Base-by-base conservation (phyloP, 2,888 invertebrate genomes). In the Micropterix aruncella region DNA sequence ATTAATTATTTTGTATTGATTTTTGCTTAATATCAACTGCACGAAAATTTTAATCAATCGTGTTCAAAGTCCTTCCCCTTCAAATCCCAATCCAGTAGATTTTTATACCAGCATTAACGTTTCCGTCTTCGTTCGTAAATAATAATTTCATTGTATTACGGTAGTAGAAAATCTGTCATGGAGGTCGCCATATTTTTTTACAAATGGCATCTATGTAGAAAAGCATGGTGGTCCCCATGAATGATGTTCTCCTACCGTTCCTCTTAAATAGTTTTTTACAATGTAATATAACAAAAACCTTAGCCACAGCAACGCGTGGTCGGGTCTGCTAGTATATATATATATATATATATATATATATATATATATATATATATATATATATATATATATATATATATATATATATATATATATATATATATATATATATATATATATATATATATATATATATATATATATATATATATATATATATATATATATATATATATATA, bases 11-110 rank as follows among this genome's bases (percentile, higher is more conserved):
- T 50, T 47, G 45, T 48, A 47, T 50, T 51, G 48, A 47, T 50
- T 49, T 48, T 36, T 45, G 47, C 48, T 50, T 46, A 45, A 47
- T 44, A 47, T 48, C 46, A 43, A 51, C 19, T 51, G 44, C 48
- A 48, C 36, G 47, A 38, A 38, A 5, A 38, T 38, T 38, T 38
- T 38, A 38, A 38, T 45, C 38, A 50, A 49, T 49, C 39, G 46
- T 50, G 47, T 48, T 49, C 47, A 50, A 50, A 37, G 48, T 48
- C 12, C 42, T 49, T 51, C 48, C 47, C 15, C 42, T 49, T 51
- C 48, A 50, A 51, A 51, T 51, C 45, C 38, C 49, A 50, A 49
- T 48, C 49, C 49, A 46, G 46, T 49, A 43, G 44, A 49, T 50
- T 49, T 46, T 42, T 50, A 46, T 49, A 50, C 50, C 47, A 50